Evolutionary conservation across 2,113 vertebrate species (phyloP).

Genomic region (Trematocara variabile): DNA sequence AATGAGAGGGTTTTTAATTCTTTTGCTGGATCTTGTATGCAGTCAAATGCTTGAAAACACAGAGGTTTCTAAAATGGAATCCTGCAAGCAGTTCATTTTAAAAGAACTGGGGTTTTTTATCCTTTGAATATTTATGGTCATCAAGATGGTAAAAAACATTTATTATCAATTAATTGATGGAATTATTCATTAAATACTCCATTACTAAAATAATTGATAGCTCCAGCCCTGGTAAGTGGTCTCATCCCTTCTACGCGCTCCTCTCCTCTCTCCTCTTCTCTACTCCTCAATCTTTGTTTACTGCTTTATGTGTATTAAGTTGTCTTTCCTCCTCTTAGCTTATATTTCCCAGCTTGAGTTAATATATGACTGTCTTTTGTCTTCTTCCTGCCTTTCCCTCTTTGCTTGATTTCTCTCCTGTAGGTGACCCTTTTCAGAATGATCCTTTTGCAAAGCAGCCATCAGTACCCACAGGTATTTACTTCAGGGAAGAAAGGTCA

Average conservation of each 20-base stretch:
- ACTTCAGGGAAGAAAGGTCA: neutral
- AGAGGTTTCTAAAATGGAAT: neutral
- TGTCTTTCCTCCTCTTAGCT: neutral
- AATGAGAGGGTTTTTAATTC: too few species aligned
- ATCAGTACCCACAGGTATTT: conserved; percentile 79
- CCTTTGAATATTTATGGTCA: neutral
- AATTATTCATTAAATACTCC: neutral
- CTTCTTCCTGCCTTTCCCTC: neutral
- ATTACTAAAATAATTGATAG: neutral
- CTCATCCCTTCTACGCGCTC: neutral
- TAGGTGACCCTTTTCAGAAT: conserved; percentile 90
- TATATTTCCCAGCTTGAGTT: conserved; percentile 2
- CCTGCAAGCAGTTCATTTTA: neutral
- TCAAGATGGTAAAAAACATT: neutral
- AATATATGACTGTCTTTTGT: conserved; percentile 17
- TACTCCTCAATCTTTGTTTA: neutral
- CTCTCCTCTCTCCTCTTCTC: neutral
- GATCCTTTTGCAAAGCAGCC: conserved; percentile 89
- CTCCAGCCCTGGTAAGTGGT: neutral
- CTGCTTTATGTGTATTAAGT: neutral
- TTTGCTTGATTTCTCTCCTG: conserved; percentile 14
- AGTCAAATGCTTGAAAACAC: neutral
- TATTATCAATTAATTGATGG: neutral
- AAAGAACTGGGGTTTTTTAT: neutral
- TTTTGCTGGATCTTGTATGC: neutral